Evolutionary conservation across 2,888 invertebrate species (phyloP), one percentile per base, ranked within the genome.

Genomic region (Mesochorus sp.): DNA sequence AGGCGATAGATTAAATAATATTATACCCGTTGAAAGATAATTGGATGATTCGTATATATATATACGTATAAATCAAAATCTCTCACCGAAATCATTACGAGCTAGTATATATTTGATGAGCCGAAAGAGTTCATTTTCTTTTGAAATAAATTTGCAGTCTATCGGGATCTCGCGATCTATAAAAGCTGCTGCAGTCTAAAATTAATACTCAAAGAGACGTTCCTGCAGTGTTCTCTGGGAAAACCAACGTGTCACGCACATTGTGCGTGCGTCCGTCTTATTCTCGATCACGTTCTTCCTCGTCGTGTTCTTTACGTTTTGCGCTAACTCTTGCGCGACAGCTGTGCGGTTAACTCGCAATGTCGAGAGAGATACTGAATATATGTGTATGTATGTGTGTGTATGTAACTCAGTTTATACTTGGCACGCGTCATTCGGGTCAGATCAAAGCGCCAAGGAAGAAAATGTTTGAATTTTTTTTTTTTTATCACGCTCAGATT

Each of bases 311-410:
- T 17, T 12, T 8, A 28, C 42, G 28, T 55, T 14, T 53, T 55
- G n/a, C 19, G 53, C 47, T 47, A 37, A 49, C 24, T 26, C 12
- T 31, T 8, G 10, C 5, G 44, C 49, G 66, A 73, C 73, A 73
- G 73, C 73, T 73, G 73, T 28, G 31, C 34, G 73, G 28, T 73
- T 64, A 47, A 49, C 73, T 66, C 12, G 64, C 37, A 73, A 37
- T 31, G 44, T 44, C 17, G 28, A 5, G 61, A 6, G 21, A 28
- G 44, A 42, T n/a, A n/a, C n/a, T n/a, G n/a, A n/a, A n/a, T n/a
- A n/a, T 57, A 57, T 10, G 37, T 21, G 24, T 34, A 37, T 37
- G 17, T 39, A 12, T 39, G 21, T 39, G 57, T 10, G n/a, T 37
- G 12, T 37, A 21, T 37, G 24, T 19, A 37, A 21, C 26, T 17